A percentile compares a stretch with the other conserved stretches of the same genome.
These are phyloP conservation scores for Cephus pulcher DNA, from an alignment of 2,888 invertebrate species.

Conservation along the genomic window DNA sequence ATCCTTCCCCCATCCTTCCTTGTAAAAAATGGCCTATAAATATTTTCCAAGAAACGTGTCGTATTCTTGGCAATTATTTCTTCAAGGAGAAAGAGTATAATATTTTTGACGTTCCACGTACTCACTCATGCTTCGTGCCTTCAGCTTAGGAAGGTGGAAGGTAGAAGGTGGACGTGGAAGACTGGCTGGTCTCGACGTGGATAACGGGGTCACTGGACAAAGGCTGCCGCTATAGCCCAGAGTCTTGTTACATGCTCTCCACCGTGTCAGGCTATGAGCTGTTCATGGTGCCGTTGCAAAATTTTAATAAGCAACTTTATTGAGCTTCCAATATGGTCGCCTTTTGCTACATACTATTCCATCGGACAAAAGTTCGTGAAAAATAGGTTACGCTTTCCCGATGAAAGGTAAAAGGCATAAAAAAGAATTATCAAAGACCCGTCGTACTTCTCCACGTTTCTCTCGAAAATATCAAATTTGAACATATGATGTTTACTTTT, in stretches of 20 bases:
- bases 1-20: too few species aligned
- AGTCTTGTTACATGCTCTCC: constrained; percentile 1
- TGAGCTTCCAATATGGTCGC: constrained; percentile 3
- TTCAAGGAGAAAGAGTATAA: background rate
- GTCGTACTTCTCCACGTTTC: too few species aligned
- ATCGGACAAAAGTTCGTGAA: too few species aligned
- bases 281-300: constrained; percentile 13
- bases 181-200: background rate
- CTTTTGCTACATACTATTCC: too few species aligned
- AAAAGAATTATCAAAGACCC: background rate
- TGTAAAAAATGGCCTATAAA: too few species aligned
- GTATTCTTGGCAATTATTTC: too few species aligned
- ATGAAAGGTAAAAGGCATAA: background rate
- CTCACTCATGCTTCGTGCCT: background rate
- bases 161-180: background rate
- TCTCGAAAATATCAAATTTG: too few species aligned
- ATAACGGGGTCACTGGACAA: constrained; percentile 4
- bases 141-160: background rate
- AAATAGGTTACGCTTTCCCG: too few species aligned
- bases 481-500: too few species aligned
- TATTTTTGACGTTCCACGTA: constrained; percentile 1
- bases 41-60: too few species aligned
- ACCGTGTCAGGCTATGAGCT: constrained; percentile 4
- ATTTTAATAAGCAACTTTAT: constrained; percentile 29
- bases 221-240: background rate